These are phyloP conservation scores for Aurelia sp. DNA, from an alignment of 30 jellyfish, hydroid and myxozoan species.

Conservation along the genomic window DNA sequence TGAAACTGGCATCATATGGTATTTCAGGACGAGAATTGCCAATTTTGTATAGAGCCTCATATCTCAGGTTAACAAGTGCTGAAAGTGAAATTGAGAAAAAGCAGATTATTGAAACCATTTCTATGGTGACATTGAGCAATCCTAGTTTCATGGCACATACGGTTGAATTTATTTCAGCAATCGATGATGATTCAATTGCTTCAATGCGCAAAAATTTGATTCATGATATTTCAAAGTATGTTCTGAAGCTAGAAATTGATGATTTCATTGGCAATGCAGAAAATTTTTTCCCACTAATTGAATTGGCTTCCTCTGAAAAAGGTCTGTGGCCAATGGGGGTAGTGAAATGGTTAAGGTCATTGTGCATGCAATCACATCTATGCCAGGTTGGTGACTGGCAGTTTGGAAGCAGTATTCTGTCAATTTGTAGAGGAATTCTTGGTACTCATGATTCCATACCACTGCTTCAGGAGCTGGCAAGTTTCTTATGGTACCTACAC, in stretches of 20 bases:
- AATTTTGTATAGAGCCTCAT: constrained; percentile 26
- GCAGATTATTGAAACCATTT: constrained; percentile 20
- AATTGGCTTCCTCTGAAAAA: constrained; percentile 43
- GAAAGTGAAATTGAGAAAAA: neutral
- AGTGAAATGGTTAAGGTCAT: constrained; percentile 44
- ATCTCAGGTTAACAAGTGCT: constrained; percentile 7
- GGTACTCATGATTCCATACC: constrained; percentile 26
- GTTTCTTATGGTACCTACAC: constrained; percentile 52
- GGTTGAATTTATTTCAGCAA: constrained; percentile 37
- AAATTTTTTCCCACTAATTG: constrained; percentile 27
- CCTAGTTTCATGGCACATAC: constrained; percentile 47
- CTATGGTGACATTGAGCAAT: constrained; percentile 7
- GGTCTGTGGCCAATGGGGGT: constrained; percentile 62
- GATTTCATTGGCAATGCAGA: constrained; percentile 9
- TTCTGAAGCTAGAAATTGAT: constrained; percentile 2
- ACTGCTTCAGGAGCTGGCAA: constrained; percentile 58
- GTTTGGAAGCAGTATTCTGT: constrained; percentile 40
- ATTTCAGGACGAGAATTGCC: constrained; percentile 7
- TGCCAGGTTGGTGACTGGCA: constrained; percentile 53
- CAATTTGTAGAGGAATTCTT: constrained; percentile 50
- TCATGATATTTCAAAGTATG: constrained; percentile 10
- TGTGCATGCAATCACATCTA: neutral
- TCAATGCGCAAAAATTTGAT: constrained; percentile 19
- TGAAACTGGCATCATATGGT: constrained; percentile 41
- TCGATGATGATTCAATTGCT: neutral